Evolutionary conservation across 2,888 invertebrate genomes (phyloP).

Genomic region (Machimus rusticus): DNA sequence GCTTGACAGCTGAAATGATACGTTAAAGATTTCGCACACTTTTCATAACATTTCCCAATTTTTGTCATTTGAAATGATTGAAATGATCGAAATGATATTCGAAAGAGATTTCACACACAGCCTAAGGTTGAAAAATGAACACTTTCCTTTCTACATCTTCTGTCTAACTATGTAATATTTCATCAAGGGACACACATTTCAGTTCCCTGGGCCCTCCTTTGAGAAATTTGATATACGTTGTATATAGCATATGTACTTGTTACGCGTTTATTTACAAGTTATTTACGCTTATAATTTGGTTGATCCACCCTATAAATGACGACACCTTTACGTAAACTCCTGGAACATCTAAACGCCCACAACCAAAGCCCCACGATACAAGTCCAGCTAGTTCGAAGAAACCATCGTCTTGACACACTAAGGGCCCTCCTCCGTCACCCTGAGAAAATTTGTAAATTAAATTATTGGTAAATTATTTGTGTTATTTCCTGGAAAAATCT

Average conservation of each 20-base stretch:
- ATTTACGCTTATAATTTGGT: slow-evolving; percentile 95
- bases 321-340: slow-evolving; percentile 98
- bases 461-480: not conserved
- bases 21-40: too few relatives aligned
- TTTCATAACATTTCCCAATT: too few relatives aligned
- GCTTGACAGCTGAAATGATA: too few relatives aligned
- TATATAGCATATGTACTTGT: not conserved
- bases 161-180: not conserved
- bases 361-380: slow-evolving; percentile 95
- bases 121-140: not conserved
- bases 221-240: not conserved
- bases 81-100: too few relatives aligned
- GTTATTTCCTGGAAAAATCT: not conserved
- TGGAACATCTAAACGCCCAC: slow-evolving; percentile 91
- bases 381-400: slow-evolving; percentile 92
- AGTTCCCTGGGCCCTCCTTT: not conserved
- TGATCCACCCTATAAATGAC: slow-evolving; percentile 95
- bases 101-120: too few relatives aligned
- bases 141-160: not conserved
- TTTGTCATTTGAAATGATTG: too few relatives aligned
- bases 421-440: slow-evolving; percentile 94
- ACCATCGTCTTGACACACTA: slow-evolving; percentile 91
- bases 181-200: not conserved
- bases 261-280: slow-evolving; percentile 70
- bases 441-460: slow-evolving; percentile 55